These are phyloP conservation scores for Pollenia griseotomentosa DNA, from an alignment of 2,888 invertebrate genomes.

Conservation along the genomic window DNA sequence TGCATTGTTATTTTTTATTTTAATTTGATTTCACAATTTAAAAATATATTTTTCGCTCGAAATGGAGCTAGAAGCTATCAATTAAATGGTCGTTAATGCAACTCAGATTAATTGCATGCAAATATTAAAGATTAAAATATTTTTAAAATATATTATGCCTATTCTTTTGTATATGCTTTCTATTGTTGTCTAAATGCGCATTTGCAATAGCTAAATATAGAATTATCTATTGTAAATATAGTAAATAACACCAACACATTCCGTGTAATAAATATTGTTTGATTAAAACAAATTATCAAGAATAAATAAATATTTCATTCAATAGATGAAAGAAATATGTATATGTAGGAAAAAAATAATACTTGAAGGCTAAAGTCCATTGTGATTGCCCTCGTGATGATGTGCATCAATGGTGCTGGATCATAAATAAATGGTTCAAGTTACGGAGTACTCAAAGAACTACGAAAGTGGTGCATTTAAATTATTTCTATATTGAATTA, in stretches of 20 bases:
- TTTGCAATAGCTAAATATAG: slow-evolving; percentile 42
- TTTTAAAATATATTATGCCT: neutral
- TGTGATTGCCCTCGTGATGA: slow-evolving; percentile 33
- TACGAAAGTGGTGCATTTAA: neutral
- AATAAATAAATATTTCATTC: slow-evolving; percentile 51
- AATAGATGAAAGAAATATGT: slow-evolving; percentile 4
- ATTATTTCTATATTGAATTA: neutral
- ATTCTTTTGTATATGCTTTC: neutral
- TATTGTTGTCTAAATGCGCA: neutral
- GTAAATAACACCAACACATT: slow-evolving; percentile 27
- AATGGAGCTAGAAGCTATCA: slow-evolving; percentile 43
- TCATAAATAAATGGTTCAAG: neutral
- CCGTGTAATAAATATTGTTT: neutral
- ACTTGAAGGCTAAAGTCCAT: slow-evolving; percentile 48
- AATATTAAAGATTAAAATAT: slow-evolving; percentile 41
- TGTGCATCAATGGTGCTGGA: neutral
- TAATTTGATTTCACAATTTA: neutral
- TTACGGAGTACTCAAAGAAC: neutral
- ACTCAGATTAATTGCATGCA: slow-evolving; percentile 30
- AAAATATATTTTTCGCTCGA: slow-evolving; percentile 2
- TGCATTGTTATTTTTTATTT: neutral
- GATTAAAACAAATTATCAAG: slow-evolving; percentile 33
- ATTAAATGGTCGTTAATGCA: slow-evolving; percentile 16
- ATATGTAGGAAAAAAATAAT: neutral
- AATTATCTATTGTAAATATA: slow-evolving; percentile 55